Base-by-base conservation (phyloP, 2,113 vertebrate genomes). In the Ariopsis seemanni region DNA sequence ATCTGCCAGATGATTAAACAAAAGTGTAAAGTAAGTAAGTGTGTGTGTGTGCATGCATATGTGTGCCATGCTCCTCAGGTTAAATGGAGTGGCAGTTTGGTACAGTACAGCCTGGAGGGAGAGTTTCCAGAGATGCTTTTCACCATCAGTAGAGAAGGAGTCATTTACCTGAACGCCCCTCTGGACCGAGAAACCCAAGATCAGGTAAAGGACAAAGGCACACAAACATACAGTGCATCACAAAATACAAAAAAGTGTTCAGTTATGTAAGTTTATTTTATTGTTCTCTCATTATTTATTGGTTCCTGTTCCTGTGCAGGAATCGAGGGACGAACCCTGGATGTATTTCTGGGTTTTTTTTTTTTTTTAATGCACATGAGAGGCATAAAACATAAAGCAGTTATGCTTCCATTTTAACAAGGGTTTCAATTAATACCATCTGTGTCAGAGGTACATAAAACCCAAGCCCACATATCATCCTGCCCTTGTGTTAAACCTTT, bases 111-210 rank as follows among this genome's bases (percentile, higher is more conserved):
- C 88, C 94, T 96, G 84, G 94, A 95, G 74, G 95, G 94, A 80
- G 96, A 92, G 86, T 96, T 93, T 90, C 92, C 93, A 91, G 93
- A 93, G 86, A 95, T 94, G 50, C 94, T 95, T 77, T 96, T 97
- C 88, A 91, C 88, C 85, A 88, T 95, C 89, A 95, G 95, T 85
- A 87, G 93, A 86, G 92, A 93, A 50, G 93, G 95, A 90, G 94
- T 95, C n/a, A 94, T 96, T 93, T 96, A 92, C 0, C 87, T 96
- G 77, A 96, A 94, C 20, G 87, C 89, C 5, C 94, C 95, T 22
- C 90, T 96, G 88, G 96, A 97, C 93, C 92, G 95, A 92, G 94
- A 97, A 93, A 94, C 91, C 15, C 95, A 96, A 86, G 95, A 95
- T 91, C 94, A 97, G 95, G 94, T 95, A 89, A 91, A 89, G 86